Percentiles rank a stretch among this genome's conserved stretches.
These are phyloP conservation scores for Eucriotettix oculatus DNA, from an alignment of 2,888 invertebrate species.

Conservation along the genomic window DNA sequence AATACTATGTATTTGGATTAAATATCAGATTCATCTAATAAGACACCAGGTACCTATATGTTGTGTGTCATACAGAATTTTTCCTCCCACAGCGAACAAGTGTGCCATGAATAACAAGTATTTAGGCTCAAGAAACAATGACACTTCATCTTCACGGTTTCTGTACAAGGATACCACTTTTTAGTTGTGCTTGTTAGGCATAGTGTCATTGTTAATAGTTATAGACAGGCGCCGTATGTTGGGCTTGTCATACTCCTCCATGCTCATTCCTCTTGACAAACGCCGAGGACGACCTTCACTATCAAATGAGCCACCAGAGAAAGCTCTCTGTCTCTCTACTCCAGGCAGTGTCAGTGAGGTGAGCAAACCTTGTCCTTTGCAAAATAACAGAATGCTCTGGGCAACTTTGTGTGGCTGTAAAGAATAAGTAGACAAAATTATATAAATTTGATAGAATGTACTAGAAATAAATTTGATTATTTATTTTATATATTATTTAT, in stretches of 20 bases:
- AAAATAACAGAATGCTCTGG: constrained; percentile 70
- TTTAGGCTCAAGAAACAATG: no score
- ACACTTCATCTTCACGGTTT: no score
- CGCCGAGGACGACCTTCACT: constrained; percentile 25
- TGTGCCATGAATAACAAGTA: no score
- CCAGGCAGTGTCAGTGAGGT: constrained; percentile 70
- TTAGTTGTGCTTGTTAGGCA: constrained; percentile 10
- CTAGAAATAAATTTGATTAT: background rate
- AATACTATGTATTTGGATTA: no score
- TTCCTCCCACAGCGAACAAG: no score
- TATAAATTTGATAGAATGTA: background rate
- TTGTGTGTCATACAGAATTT: no score
- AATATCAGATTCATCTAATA: no score
- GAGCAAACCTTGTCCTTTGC: constrained; percentile 71
- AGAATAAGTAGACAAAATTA: constrained; percentile 8
- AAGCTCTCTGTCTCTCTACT: constrained; percentile 51
- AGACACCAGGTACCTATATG: no score
- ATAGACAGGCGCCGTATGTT: constrained; percentile 59
- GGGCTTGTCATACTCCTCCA: constrained; percentile 70
- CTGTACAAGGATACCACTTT: constrained; percentile 25
- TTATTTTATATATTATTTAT: background rate
- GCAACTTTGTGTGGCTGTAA: constrained; percentile 72
- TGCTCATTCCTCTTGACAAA: constrained; percentile 47
- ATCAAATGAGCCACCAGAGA: constrained; percentile 35
- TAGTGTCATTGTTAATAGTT: constrained; percentile 22